Percentiles rank a stretch among this genome's conserved stretches.
These are phyloP conservation scores for Mylabris phalerata DNA, from an alignment of 1,140 invertebrate genomes.

Conservation along the genomic window DNA sequence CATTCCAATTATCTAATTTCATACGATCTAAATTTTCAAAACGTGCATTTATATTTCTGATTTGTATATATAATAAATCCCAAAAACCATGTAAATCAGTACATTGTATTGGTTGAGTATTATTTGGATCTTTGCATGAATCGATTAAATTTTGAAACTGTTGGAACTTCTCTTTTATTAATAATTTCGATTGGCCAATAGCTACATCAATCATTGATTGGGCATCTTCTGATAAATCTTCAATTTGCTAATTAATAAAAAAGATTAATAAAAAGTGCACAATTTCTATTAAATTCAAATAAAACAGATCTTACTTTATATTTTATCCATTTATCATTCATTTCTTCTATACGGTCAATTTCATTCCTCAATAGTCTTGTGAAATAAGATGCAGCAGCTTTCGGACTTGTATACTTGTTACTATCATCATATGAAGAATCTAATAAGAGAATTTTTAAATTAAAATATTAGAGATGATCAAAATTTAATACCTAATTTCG, in stretches of 20 bases:
- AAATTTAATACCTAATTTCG: background rate
- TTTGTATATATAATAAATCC: constrained; percentile 65
- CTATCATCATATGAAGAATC: background rate
- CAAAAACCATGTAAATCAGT: constrained; percentile 69
- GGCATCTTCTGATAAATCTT: constrained; percentile 42
- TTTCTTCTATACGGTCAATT: constrained; percentile 41
- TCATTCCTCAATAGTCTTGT: constrained; percentile 46
- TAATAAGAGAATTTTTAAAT: no score
- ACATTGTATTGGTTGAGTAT: constrained; percentile 49
- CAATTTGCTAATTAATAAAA: background rate
- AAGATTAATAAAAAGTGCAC: no score
- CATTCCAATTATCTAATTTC: constrained; percentile 48
- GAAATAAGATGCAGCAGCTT: constrained; percentile 44
- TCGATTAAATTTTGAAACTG: constrained; percentile 58
- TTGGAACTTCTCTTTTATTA: constrained; percentile 61
- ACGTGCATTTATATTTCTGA: constrained; percentile 47
- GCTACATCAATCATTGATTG: constrained; percentile 56
- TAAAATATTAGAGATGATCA: no score
- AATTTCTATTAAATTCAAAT: no score
- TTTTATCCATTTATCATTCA: constrained; percentile 45
- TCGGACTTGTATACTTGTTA: constrained; percentile 17
- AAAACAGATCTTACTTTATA: constrained; percentile 31
- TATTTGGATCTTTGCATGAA: constrained; percentile 53
- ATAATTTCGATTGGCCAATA: constrained; percentile 59
- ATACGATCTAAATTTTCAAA: constrained; percentile 48